Evolutionary conservation across 2,888 invertebrate species (phyloP), one percentile per base, ranked within the genome.

Genomic region (Drosophila mulleri): DNA sequence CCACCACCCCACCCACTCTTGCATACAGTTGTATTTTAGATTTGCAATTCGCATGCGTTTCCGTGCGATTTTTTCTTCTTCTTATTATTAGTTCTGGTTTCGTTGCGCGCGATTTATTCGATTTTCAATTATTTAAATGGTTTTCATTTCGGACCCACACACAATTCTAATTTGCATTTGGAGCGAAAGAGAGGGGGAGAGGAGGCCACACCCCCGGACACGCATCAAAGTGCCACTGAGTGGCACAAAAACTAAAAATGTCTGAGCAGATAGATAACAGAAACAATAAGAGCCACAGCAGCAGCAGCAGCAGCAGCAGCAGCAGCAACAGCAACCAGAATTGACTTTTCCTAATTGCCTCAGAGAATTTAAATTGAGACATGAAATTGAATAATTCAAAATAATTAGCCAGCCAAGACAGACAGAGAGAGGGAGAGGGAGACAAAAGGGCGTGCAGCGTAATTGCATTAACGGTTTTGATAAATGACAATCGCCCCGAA

Each of bases 311-410:
- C 23, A 23, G 23, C 35, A 23, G 3, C 20, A 23, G 14, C 20
- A 44, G 6, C 44, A 20, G 44, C 26, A 32, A 11, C 32, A 32
- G 32, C 32, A 32, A 32, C 32, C 32, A 60, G 68, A 76, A 52
- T 53, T 69, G 74, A 82, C 85, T 87, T 88, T 88, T 71, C 82
- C 82, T 90, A 87, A 90, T 87, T 87, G 89, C 87, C 83, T 74
- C 67, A 58, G 78, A 83, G 80, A 75, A 87, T 83, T 87, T 90
- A 90, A 91, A 90, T 90, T 90, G 91, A 91, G 92, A 91, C 88
- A 89, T 89, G 90, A 92, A 92, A 92, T 92, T 92, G 91, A 92
- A 92, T 92, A 92, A 92, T 91, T 92, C 91, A 90, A 90, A 92
- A 91, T 92, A 92, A 92, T 92, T 92, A 91, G 91, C 84, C 75